Base-by-base conservation (phyloP, 2,797 vertebrate genomes). In the Pterois miles region DNA sequence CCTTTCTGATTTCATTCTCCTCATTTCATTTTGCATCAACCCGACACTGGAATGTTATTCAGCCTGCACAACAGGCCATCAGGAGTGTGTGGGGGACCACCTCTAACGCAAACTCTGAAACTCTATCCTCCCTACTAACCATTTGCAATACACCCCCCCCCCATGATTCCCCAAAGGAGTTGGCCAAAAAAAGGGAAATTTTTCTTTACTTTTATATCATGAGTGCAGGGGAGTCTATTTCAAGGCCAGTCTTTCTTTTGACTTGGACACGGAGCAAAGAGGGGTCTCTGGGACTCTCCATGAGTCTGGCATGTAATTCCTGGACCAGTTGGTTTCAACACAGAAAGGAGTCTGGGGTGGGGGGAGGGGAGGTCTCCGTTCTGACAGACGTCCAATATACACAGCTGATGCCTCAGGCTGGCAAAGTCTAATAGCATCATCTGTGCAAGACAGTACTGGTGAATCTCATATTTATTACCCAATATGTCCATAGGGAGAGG, bases 341-440 rank as follows among this genome's bases (percentile, higher is more conserved):
- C 80, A 50, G 76, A 20, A 20, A 43, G 86, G 71, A 69, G 84
- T 78, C 80, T 80, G 62, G 27, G 77, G 43, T 66, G 5, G 68
- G 53, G 70, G 78, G 65, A 38, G 43, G 73, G 80, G 68, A 59
- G 78, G 60, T 66, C 59, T 86, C 52, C 12, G 50, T 69, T 83
- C 83, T 90, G 92, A 91, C 89, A 91, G 76, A 66, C 78, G 6
- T 90, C 92, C 92, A 94, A 92, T 72, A 84, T 84, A 90, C 90
- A 92, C 88, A 93, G 90, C 91, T 93, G 90, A 94, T 88, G 89
- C 90, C 82, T 88, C 82, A 38, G 84, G 90, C 88, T 90, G 91
- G 92, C 84, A 81, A 46, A 86, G 79, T 90, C 82, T 86, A 90
- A 91, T 93, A 92, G 86, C 91, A 84, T 94, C 90, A 93, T 93